A percentile compares a stretch with the other conserved stretches of the same genome.
phyloP scores from a whole-genome alignment of 2,888 invertebrate species.

The Pristionchus fissidentatus region DNA sequence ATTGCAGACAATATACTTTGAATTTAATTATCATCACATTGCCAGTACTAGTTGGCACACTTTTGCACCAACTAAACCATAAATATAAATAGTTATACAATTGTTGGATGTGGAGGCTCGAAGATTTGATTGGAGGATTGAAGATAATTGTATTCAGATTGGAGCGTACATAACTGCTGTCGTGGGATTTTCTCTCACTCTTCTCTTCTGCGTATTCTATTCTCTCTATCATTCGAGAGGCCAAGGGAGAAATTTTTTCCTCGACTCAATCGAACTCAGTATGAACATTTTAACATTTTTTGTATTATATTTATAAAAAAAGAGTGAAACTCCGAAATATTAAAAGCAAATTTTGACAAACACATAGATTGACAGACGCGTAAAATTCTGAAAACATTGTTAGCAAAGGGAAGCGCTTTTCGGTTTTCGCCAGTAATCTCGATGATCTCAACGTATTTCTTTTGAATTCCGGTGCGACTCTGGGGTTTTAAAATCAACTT shows the following conservation, averaged over 20 bases:
- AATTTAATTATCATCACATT: too few relatives aligned
- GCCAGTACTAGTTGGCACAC: too few relatives aligned
- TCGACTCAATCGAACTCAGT: constrained; percentile 55
- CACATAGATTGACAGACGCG: neutral
- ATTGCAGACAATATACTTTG: neutral
- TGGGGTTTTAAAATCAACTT: too few relatives aligned
- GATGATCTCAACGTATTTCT: too few relatives aligned
- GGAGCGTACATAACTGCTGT: constrained; percentile 54
- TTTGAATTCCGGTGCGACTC: too few relatives aligned
- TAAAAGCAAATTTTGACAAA: constrained; percentile 22
- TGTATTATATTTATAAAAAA: neutral
- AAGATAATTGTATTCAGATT: too few relatives aligned
- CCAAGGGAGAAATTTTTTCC: constrained; percentile 53
- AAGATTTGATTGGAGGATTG: neutral
- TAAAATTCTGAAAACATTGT: too few relatives aligned
- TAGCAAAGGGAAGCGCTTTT: too few relatives aligned
- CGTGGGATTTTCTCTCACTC: constrained; percentile 51
- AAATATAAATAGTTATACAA: neutral
- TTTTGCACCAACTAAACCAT: too few relatives aligned
- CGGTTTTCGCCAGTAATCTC: too few relatives aligned
- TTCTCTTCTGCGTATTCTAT: constrained; percentile 53
- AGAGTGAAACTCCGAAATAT: neutral
- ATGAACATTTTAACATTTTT: neutral
- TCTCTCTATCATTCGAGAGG: constrained; percentile 54
- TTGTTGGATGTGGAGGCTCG: neutral